phyloP scores from a whole-genome alignment of 2,797 vertebrate species.

The Hoplostethus mediterraneus region DNA sequence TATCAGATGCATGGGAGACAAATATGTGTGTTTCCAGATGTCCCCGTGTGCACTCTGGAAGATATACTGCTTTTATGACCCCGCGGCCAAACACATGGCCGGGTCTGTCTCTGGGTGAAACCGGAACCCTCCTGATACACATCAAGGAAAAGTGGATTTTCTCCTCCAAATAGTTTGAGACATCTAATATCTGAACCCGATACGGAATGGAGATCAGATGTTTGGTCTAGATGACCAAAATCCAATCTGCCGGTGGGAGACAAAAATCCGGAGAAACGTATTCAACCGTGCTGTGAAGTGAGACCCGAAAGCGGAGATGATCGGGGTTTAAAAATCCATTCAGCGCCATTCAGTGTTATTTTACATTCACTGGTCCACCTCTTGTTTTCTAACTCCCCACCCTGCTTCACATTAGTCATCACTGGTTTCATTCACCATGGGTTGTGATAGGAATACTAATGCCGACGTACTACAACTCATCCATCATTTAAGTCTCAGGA shows the following conservation, averaged over 20 bases:
- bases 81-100: constrained; percentile 31
- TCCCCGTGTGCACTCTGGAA: constrained; percentile 3
- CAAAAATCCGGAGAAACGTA: constrained; percentile 49
- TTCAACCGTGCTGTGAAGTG: constrained; percentile 45
- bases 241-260: constrained; percentile 67
- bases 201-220: constrained; percentile 72
- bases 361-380: constrained; percentile 28
- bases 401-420: constrained; percentile 52
- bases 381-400: constrained; percentile 52
- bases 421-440: constrained; percentile 33
- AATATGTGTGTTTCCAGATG: constrained; percentile 15
- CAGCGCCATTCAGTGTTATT: background rate
- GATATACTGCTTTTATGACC: background rate
- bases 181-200: constrained; percentile 54
- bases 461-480: constrained; percentile 47
- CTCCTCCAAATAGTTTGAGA: constrained; percentile 39
- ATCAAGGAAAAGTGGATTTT: constrained; percentile 58
- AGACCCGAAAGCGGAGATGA: constrained; percentile 48
- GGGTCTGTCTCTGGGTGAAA: constrained; percentile 22
- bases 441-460: constrained; percentile 68
- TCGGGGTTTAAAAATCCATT: constrained; percentile 47
- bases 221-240: constrained; percentile 58
- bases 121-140: constrained; percentile 31
- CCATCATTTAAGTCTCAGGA: constrained; percentile 57
- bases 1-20: background rate